These are phyloP conservation scores for Syrrhaptes paradoxus DNA, from an alignment of 2,113 vertebrate species.

Conservation along the genomic window DNA sequence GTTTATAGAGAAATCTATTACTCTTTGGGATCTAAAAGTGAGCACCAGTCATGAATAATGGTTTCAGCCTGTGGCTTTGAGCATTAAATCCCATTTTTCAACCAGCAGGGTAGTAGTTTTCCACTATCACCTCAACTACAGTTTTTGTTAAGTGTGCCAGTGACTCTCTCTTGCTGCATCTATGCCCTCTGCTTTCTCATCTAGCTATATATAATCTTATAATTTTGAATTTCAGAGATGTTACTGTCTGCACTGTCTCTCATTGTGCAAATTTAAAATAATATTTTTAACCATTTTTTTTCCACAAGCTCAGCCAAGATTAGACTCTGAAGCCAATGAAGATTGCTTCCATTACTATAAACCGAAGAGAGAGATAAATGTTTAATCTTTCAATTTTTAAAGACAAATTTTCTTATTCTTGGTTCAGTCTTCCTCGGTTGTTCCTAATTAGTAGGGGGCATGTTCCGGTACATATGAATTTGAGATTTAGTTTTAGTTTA, in stretches of 20 bases:
- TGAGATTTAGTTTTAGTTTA: constrained; percentile 26
- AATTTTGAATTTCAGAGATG: constrained; percentile 23
- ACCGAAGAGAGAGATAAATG: constrained; percentile 35
- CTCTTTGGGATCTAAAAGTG: constrained; percentile 43
- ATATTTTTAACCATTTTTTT: constrained; percentile 11
- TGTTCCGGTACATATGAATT: constrained; percentile 25
- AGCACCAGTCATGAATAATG: constrained; percentile 42
- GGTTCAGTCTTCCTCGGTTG: not conserved
- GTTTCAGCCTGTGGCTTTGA: constrained; percentile 50
- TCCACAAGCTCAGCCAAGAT: constrained; percentile 28
- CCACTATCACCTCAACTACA: constrained; percentile 23
- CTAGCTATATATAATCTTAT: not conserved
- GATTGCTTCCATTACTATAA: constrained; percentile 30
- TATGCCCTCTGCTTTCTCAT: not conserved
- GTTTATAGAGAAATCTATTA: constrained; percentile 60
- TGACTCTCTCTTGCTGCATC: not conserved
- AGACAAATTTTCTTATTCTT: constrained; percentile 46
- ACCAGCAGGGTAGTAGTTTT: constrained; percentile 39
- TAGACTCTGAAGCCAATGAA: constrained; percentile 14
- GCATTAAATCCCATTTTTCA: constrained; percentile 50
- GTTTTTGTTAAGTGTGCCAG: not conserved
- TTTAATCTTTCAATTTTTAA: constrained; percentile 60
- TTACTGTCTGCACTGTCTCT: not conserved
- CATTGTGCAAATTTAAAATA: constrained; percentile 16
- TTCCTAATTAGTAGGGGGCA: constrained; percentile 35